Conservation (phyloP, 2,797 vertebrate genomes). For the Chelidonichthys spinosus region DNA sequence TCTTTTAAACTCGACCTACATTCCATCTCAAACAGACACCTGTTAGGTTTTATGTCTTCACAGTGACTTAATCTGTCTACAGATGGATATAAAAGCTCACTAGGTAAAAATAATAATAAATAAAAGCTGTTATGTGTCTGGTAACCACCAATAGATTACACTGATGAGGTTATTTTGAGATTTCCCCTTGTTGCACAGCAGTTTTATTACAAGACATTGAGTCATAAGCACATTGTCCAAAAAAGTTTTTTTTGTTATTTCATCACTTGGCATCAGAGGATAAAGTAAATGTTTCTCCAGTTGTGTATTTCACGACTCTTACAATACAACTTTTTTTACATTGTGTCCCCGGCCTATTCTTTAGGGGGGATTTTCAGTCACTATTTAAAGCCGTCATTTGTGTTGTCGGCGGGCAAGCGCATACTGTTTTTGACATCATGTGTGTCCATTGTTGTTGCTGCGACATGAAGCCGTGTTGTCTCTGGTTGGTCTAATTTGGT, state of each 20-base stretch:
- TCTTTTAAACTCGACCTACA: not conserved
- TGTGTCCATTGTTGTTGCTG: constrained; percentile 72
- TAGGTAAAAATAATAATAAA: not conserved
- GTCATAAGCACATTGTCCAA: not conserved
- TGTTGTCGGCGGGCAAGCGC: constrained; percentile 53
- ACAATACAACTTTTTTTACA: constrained; percentile 71
- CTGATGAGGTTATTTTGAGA: not conserved
- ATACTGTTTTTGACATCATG: constrained; percentile 67
- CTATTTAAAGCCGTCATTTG: constrained; percentile 76
- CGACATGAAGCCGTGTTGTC: constrained; percentile 49
- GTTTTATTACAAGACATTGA: constrained; percentile 3
- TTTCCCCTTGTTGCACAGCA: not conserved
- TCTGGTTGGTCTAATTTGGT: constrained; percentile 65
- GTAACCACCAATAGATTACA: not conserved
- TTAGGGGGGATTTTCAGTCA: constrained; percentile 79
- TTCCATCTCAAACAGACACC: not conserved
- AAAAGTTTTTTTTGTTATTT: constrained; percentile 22
- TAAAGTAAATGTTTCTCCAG: constrained; percentile 71
- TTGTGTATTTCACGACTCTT: constrained; percentile 56
- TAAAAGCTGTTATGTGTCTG: not conserved
- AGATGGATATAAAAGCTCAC: not conserved
- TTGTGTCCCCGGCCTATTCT: constrained; percentile 66
- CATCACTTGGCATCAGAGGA: constrained; percentile 35
- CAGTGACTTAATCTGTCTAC: not conserved
- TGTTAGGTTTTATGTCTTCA: not conserved